Evolutionary conservation across 2,797 vertebrate genomes (phyloP).

Genomic region (Naso thynnoides): DNA sequence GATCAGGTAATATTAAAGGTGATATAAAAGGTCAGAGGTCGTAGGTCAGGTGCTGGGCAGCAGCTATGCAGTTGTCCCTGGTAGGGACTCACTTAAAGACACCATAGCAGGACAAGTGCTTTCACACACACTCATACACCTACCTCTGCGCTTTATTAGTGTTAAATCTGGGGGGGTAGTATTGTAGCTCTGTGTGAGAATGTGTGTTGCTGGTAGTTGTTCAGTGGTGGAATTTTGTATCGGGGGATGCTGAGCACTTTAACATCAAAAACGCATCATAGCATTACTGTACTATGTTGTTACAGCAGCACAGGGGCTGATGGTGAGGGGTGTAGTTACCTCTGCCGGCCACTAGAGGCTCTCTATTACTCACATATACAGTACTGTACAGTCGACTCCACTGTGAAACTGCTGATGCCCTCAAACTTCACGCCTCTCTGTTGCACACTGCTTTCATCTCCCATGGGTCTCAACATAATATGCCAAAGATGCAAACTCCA

Average conservation of each 20-base stretch:
- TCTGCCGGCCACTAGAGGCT: conserved; percentile 72
- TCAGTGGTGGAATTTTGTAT: background rate
- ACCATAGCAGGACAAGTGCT: background rate
- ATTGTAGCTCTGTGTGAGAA: background rate
- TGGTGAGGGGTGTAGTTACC: conserved; percentile 21
- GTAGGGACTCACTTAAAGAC: background rate
- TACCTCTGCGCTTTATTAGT: background rate
- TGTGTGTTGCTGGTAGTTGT: background rate
- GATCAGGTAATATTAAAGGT: too few species aligned
- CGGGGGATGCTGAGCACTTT: background rate
- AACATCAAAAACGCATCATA: background rate
- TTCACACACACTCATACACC: background rate
- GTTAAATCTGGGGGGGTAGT: background rate
- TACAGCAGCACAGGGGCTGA: background rate
- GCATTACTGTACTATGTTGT: background rate
- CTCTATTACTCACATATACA: conserved; percentile 64
- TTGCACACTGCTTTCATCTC: conserved; percentile 4
- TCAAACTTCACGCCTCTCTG: background rate
- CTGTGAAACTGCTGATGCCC: conserved; percentile 34
- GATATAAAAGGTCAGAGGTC: conserved; percentile 30
- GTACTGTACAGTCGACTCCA: conserved; percentile 3
- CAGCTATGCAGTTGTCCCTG: conserved; percentile 19
- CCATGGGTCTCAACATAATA: too few species aligned
- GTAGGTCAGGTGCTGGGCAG: background rate
- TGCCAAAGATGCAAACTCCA: too few species aligned